Base-by-base conservation (phyloP, 1,140 invertebrate species). In the Archegozetes longisetosus region DNA sequence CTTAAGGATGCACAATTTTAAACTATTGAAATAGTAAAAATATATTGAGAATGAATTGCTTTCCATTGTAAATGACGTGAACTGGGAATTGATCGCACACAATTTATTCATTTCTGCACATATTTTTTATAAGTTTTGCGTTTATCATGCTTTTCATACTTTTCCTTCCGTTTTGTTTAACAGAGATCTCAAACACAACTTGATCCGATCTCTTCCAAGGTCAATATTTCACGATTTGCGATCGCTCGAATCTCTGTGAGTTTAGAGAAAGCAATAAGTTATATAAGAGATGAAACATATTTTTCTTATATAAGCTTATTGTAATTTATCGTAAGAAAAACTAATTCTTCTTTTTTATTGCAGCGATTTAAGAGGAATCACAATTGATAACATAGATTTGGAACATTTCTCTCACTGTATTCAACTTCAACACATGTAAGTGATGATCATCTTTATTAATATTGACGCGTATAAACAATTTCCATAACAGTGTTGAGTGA, bases 191-290 rank as follows among this genome's bases (percentile, higher is more conserved):
- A 40, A 63, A 25, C 51, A 65, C 25, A 71, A 71, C 48, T 26
- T 58, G 2, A 58, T 71, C 26, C 40, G 49, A 17, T 50, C 61
- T 4, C 55, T 71, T 2, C 58, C 64, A 14, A 20, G n/a, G 0
- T 29, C 32, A 1, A 55, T 58, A 20, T 65, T 65, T 47, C 48
- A 22, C 46, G 58, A 50, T 14, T 24, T 62, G 13, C 20, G 22
- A 55, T 27, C 25, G 1, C 12, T 65, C 22, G 54, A 61, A 54
- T 62, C 64, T 23, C 48, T 65, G 50, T 40, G 17, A 40, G 6
- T 40, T 9, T 40, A 9, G n/a, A n/a, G n/a, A n/a, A n/a, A n/a
- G n/a, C n/a, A n/a, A n/a, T 40, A 9, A 40, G 6, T 40, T 40
- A 9, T 40, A 9, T 40, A 9, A 40, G 17, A 40, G 17, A 40